Evolutionary conservation across 2,797 vertebrate genomes (phyloP).

Genomic region (Oreortyx pictus): DNA sequence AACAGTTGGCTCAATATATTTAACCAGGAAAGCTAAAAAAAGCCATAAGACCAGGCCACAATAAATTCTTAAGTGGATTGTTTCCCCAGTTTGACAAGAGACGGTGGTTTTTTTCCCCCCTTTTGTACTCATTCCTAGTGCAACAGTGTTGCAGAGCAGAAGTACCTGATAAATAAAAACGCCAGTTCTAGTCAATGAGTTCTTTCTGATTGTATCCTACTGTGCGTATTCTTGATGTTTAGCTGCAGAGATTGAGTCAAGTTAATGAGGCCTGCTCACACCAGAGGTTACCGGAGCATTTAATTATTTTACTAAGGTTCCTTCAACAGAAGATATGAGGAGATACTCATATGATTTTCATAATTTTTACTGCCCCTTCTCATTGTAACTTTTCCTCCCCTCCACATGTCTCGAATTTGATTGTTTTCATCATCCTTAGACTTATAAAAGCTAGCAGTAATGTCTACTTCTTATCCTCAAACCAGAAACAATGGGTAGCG

Average conservation of each 20-base stretch:
- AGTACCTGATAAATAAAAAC: not conserved
- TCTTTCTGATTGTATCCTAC: not conserved
- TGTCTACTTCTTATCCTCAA: not conserved
- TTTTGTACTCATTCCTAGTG: not conserved
- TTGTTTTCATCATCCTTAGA: not conserved
- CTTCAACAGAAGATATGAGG: not conserved
- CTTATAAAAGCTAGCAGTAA: not conserved
- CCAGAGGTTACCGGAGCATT: not conserved
- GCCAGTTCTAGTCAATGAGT: not conserved
- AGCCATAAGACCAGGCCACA: not conserved
- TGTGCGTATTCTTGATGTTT: not conserved
- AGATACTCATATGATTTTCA: not conserved
- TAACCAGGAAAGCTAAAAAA: constrained; percentile 39
- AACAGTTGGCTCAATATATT: constrained; percentile 27
- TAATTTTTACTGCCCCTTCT: not conserved
- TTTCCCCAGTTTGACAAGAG: not conserved
- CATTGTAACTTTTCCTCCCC: not conserved
- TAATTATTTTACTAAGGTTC: not conserved
- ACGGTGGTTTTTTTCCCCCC: not conserved
- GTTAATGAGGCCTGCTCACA: not conserved
- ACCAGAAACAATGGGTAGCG: not conserved
- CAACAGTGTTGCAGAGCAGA: not conserved
- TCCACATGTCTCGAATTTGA: not conserved
- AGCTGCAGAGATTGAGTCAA: not conserved
- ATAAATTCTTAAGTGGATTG: not conserved